A percentile compares a stretch with the other conserved stretches of the same genome.
Evolutionary conservation across 2,113 vertebrate genomes (phyloP).

Genomic region (Phasianus colchicus): DNA sequence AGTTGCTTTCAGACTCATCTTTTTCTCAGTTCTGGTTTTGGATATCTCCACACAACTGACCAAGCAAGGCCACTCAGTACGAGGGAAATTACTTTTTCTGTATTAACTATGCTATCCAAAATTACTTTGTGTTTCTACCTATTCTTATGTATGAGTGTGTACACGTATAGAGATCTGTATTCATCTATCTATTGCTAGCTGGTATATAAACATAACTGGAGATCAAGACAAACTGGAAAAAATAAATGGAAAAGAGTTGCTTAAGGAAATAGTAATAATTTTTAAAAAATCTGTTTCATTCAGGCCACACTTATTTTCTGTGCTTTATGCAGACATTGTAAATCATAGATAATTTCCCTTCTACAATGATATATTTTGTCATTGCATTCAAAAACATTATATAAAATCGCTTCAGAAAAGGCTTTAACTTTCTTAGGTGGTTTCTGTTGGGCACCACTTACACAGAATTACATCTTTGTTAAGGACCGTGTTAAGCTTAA

Average conservation of each 20-base stretch:
- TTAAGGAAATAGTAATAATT: neutral
- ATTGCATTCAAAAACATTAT: neutral
- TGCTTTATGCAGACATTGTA: neutral
- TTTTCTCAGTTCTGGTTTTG: neutral
- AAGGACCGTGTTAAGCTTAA: fast-evolving
- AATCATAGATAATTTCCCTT: neutral
- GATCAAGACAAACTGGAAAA: neutral
- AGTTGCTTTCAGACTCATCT: neutral
- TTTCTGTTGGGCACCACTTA: neutral
- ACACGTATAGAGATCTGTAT: neutral
- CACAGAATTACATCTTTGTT: neutral
- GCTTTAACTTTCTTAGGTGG: neutral
- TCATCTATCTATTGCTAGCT: neutral
- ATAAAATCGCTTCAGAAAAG: neutral
- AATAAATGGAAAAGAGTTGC: neutral
- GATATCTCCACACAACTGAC: neutral
- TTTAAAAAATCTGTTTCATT: neutral
- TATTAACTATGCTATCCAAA: neutral
- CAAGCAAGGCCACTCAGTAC: neutral
- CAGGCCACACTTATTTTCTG: neutral
- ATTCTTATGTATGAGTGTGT: neutral
- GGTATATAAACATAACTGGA: neutral
- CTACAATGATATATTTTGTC: neutral
- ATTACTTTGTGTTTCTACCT: neutral
- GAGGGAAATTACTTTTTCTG: neutral